Percentiles rank a stretch among this genome's conserved stretches.
These are phyloP conservation scores for Rhizomys pruinosus DNA, from an alignment of 2,113 vertebrate species.

Conservation along the genomic window DNA sequence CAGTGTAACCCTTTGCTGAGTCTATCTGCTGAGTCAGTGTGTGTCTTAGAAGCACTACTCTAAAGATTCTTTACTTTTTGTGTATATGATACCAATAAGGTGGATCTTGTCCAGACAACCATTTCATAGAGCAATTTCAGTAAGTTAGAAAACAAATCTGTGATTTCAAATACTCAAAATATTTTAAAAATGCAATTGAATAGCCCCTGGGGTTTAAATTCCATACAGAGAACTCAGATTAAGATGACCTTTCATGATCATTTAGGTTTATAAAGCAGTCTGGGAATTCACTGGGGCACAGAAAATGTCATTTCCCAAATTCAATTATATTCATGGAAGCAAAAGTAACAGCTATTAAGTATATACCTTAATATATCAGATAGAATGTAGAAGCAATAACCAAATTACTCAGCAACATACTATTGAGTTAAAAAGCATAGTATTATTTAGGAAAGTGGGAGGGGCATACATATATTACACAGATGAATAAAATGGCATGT, in stretches of 20 bases:
- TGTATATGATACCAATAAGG: neutral
- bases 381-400: neutral
- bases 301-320: constrained; percentile 40
- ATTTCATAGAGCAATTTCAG: constrained; percentile 20
- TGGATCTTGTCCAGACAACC: neutral
- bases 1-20: neutral
- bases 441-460: neutral
- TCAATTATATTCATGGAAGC: constrained; percentile 9
- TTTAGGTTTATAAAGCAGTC: neutral
- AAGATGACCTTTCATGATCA: neutral
- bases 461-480: neutral
- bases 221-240: neutral
- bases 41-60: too few relatives aligned
- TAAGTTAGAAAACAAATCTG: constrained; percentile 10
- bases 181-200: constrained; percentile 17
- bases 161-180: neutral
- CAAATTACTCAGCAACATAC: constrained; percentile 3
- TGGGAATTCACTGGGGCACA: constrained; percentile 15
- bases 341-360: constrained; percentile 24
- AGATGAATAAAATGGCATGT: neutral
- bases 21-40: too few relatives aligned
- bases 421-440: neutral
- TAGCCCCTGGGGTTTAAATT: neutral
- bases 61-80: neutral
- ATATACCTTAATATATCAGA: neutral